Evolutionary conservation across 2,113 vertebrate species (phyloP).

Genomic region (Muscicapa adusta): DNA sequence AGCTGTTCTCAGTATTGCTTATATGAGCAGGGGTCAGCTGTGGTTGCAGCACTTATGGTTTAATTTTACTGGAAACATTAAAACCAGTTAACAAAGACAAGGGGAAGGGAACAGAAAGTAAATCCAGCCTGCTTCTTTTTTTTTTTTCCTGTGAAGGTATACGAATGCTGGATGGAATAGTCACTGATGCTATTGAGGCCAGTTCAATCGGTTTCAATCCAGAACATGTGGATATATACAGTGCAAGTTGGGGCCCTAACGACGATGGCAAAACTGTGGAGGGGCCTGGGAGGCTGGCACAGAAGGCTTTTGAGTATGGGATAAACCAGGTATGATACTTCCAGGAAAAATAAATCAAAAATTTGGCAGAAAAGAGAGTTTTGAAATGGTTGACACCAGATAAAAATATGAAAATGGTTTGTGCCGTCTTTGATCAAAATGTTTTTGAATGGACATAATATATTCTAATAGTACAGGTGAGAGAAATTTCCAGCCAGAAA

Average conservation of each 20-base stretch:
- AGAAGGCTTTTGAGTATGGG: conserved; percentile 96
- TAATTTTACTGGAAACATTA: not conserved
- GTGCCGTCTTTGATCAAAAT: not conserved
- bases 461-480: not conserved
- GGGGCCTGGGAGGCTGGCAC: conserved; percentile 90
- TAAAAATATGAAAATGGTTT: not conserved
- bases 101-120: not conserved
- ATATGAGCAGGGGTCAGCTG: not conserved
- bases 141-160: conserved; percentile 76
- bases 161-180: conserved; percentile 95
- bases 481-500: not conserved
- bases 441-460: not conserved
- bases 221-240: conserved; percentile 96
- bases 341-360: not conserved
- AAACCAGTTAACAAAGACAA: not conserved
- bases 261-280: conserved; percentile 98
- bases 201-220: conserved; percentile 97
- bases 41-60: not conserved
- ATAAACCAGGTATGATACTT: conserved; percentile 83
- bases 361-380: not conserved
- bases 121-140: not conserved
- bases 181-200: conserved; percentile 96
- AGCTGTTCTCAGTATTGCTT: not conserved
- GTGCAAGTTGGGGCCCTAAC: conserved; percentile 97
- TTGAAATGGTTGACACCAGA: not conserved